Evolutionary conservation across 2,797 vertebrate genomes (phyloP).

Genomic region (Rhynchonycteris naso): DNA sequence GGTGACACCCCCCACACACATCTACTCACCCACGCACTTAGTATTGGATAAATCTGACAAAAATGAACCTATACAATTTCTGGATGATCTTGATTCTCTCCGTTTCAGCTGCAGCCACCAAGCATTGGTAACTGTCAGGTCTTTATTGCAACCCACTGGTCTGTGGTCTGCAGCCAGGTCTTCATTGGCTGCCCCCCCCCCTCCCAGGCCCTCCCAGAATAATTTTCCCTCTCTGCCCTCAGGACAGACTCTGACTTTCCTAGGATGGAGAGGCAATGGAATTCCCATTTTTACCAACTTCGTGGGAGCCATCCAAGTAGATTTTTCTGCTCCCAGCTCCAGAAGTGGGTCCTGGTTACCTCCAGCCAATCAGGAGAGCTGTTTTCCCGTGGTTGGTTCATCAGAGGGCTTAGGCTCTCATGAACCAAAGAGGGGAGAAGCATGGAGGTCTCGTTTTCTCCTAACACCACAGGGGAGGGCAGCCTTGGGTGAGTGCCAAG

Average conservation of each 20-base stretch:
- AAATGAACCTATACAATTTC: not conserved
- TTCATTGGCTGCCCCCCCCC: too few species aligned
- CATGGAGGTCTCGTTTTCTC: not conserved
- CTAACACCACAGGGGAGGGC: not conserved
- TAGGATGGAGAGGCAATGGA: not conserved
- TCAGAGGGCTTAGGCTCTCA: not conserved
- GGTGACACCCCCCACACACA: rapidly evolving
- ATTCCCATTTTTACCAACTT: not conserved
- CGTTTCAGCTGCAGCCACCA: not conserved
- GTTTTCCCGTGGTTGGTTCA: not conserved
- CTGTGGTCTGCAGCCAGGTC: not conserved
- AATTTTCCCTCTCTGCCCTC: not conserved
- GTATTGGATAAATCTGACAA: not conserved
- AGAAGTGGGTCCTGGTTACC: not conserved
- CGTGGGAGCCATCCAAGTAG: not conserved
- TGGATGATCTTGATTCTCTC: not conserved
- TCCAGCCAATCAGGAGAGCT: not conserved
- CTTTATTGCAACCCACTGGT: not conserved
- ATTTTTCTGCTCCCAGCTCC: not conserved
- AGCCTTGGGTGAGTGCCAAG: not conserved
- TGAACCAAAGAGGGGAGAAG: not conserved
- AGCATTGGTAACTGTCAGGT: not conserved
- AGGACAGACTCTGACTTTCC: not conserved
- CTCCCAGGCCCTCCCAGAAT: not conserved
- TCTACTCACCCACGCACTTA: rapidly evolving